Percentiles rank a stretch among this genome's conserved stretches.
phyloP scores from a whole-genome alignment of 2,888 invertebrate species.

The Caenorhabditis auriculariae region DNA sequence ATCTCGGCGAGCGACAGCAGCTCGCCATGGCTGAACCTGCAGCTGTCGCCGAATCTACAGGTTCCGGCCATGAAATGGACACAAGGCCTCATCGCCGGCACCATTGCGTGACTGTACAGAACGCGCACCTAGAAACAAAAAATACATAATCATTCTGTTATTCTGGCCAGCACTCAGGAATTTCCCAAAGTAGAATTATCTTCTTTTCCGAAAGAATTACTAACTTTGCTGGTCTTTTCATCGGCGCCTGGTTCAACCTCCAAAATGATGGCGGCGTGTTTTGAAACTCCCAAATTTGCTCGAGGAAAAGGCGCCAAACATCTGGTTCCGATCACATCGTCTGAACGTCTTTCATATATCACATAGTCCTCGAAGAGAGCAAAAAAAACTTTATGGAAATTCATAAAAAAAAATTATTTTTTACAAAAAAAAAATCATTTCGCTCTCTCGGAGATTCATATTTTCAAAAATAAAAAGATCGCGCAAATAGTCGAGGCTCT shows the following conservation, averaged over 20 bases:
- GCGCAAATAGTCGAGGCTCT: too few relatives aligned
- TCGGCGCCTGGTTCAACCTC: slow-evolving; percentile 10
- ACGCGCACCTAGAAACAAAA: slow-evolving; percentile 37
- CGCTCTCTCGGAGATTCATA: neutral
- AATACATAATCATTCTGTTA: neutral
- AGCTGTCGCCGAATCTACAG: slow-evolving; percentile 32
- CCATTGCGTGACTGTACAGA: slow-evolving; percentile 41
- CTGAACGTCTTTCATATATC: too few relatives aligned
- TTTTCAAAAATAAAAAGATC: too few relatives aligned
- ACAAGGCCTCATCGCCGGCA: slow-evolving; percentile 38
- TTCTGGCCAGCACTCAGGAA: neutral
- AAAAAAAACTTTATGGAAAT: too few relatives aligned
- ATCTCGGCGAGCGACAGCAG: slow-evolving; percentile 23
- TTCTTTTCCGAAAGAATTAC: neutral
- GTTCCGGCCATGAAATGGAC: slow-evolving; percentile 29
- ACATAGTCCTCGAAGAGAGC: too few relatives aligned
- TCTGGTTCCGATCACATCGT: slow-evolving; percentile 18
- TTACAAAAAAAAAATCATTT: neutral
- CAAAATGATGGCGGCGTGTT: slow-evolving; percentile 39
- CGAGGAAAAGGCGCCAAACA: slow-evolving; percentile 19
- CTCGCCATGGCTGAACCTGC: slow-evolving; percentile 43
- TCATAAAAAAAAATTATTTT: too few relatives aligned
- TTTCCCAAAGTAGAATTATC: neutral
- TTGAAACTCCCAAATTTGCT: slow-evolving; percentile 5
- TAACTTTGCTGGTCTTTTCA: neutral